phyloP scores from a whole-genome alignment of 2,888 invertebrate species.

The Ditula angustiorana region DNA sequence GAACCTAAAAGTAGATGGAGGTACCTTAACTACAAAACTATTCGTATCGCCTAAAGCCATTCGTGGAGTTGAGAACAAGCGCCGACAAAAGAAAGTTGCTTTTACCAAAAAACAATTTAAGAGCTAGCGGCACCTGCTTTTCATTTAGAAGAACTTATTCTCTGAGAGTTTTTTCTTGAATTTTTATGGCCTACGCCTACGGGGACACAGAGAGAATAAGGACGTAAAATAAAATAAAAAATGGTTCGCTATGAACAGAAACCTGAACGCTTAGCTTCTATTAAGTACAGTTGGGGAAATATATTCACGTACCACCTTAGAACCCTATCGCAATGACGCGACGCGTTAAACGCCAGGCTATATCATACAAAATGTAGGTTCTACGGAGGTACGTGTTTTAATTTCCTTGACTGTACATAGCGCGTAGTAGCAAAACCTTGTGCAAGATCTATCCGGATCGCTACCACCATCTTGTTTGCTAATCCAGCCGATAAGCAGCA shows the following conservation, averaged over 20 bases:
- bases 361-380: too few relatives aligned
- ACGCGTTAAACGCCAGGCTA: too few relatives aligned
- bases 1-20: not conserved
- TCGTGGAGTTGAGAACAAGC: constrained; percentile 11
- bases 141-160: constrained; percentile 48
- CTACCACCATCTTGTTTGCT: too few relatives aligned
- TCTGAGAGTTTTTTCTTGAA: constrained; percentile 48
- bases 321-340: too few relatives aligned
- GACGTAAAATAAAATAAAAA: not conserved
- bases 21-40: not conserved
- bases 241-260: not conserved
- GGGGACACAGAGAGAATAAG: constrained; percentile 37
- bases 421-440: too few relatives aligned
- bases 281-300: too few relatives aligned
- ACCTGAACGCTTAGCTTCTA: too few relatives aligned
- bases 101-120: constrained; percentile 46
- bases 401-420: too few relatives aligned
- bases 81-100: constrained; percentile 41
- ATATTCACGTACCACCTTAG: too few relatives aligned
- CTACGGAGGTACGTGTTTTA: too few relatives aligned
- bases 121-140: constrained; percentile 46
- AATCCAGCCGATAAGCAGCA: too few relatives aligned
- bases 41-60: not conserved
- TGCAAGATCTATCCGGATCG: too few relatives aligned
- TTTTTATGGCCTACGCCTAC: constrained; percentile 47